These are phyloP conservation scores for Gastrophysa polygoni DNA, from an alignment of 2,888 invertebrate species.

Conservation along the genomic window DNA sequence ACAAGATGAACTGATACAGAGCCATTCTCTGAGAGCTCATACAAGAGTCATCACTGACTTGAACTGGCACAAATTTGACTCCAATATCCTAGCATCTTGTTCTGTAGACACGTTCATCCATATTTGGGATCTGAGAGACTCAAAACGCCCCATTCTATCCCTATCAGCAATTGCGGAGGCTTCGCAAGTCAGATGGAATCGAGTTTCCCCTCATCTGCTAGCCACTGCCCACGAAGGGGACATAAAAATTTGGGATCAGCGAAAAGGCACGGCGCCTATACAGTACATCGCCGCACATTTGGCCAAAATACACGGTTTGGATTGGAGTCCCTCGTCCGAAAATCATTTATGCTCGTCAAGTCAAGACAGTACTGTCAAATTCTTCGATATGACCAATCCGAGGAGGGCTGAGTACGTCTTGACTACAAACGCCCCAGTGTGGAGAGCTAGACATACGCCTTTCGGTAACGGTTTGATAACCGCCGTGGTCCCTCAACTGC, in stretches of 20 bases:
- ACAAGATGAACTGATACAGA: constrained; percentile 68
- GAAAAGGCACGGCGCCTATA: constrained; percentile 84
- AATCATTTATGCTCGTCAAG: constrained; percentile 89
- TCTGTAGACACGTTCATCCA: constrained; percentile 94
- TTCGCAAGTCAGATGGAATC: constrained; percentile 93
- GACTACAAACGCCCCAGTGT: constrained; percentile 85
- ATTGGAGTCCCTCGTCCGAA: constrained; percentile 89
- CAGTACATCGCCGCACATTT: constrained; percentile 95
- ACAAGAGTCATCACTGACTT: constrained; percentile 88
- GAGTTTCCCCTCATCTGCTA: constrained; percentile 78
- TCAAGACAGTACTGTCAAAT: constrained; percentile 94
- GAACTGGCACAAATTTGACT: constrained; percentile 86
- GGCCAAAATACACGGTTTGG: constrained; percentile 88
- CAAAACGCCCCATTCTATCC: constrained; percentile 81
- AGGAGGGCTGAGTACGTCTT: constrained; percentile 83
- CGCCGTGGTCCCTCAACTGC: constrained; percentile 89
- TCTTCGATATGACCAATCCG: constrained; percentile 89
- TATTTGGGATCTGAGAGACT: constrained; percentile 91
- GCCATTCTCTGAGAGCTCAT: constrained; percentile 77
- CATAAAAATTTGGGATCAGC: constrained; percentile 93
- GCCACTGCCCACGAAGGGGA: constrained; percentile 97
- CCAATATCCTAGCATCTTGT: constrained; percentile 81
- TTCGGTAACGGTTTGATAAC: constrained; percentile 92
- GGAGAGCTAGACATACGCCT: constrained; percentile 81
- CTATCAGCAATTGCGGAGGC: constrained; percentile 91